Base-by-base conservation (phyloP, 2,113 vertebrate genomes). In the Notothenia rossii region DNA sequence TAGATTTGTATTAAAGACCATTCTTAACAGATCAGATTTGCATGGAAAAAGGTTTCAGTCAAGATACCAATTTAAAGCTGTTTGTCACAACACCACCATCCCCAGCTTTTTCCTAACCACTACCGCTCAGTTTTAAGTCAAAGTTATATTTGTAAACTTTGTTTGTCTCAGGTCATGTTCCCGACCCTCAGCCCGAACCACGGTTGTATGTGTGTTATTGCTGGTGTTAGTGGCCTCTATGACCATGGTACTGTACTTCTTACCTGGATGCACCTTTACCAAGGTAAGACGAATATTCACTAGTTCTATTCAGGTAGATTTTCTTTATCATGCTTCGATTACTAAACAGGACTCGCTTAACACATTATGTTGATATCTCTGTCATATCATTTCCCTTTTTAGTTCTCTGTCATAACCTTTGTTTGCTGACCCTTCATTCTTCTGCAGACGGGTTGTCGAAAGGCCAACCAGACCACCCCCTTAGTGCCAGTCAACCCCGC, bases 221-320 rank as follows among this genome's bases (percentile, higher is more conserved):
- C 89, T 98, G 69, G 88, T 97, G 69, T 89, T 97, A 84, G 94
- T 95, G 15, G 85, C 95, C 61, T 96, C 96, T 17, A 85, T 98
- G 81, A 92, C 95, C 77, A 94, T 96, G 94, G 93, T 95, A 11
- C 91, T 99, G 79, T 99, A 97, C 91, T 93, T 98, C 88, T 88
- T 99, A 83, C 98, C 97, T 63, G 96, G 94, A 79, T 99, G 98
- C 91, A 97, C 94, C 56, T 99, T 99, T 94, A 98, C 97, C 85
- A 98, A 95, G 96, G 97, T 93, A 89, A 81, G 69, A 63, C 61
- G 71, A 71, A 25, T 18, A 10, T 46, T 58, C 2, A 13, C 56
- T 72, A 11, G 5, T 14, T 74, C 29, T 48, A 7, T 56, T 60
- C 13, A 13, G 17, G 25, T 29, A 49, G 29, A 13, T 8, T 15